Conservation (phyloP, 2,888 invertebrate genomes). For the Branchinecta sandiegonensis region DNA sequence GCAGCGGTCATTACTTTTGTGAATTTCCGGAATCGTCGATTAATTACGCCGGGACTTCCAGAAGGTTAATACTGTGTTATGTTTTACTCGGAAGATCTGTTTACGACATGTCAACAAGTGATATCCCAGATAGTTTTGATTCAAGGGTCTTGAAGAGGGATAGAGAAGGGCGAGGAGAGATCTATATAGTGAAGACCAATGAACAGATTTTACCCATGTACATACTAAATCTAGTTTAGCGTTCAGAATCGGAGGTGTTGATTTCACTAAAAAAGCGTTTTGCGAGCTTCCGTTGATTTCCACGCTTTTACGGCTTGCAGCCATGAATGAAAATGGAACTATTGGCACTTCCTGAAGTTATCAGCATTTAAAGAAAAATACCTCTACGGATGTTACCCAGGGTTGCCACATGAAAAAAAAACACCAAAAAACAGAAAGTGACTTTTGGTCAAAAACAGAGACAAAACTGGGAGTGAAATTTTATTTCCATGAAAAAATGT, state of each 20-base stretch:
- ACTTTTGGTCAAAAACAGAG: too few relatives aligned
- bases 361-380: too few relatives aligned
- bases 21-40: slow-evolving; percentile 2
- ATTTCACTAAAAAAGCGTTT: too few relatives aligned
- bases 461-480: too few relatives aligned
- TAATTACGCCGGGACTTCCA: background rate
- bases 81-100: background rate
- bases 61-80: background rate
- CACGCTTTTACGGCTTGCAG: too few relatives aligned
- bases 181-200: background rate
- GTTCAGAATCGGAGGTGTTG: background rate
- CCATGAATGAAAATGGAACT: too few relatives aligned
- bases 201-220: slow-evolving; percentile 1
- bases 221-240: background rate
- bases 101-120: background rate
- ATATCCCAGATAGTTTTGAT: background rate
- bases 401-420: too few relatives aligned
- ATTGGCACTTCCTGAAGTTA: too few relatives aligned
- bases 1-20: background rate
- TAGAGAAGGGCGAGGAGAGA: background rate
- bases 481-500: too few relatives aligned
- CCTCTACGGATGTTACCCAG: too few relatives aligned
- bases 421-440: too few relatives aligned
- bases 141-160: background rate
- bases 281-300: too few relatives aligned